These are phyloP conservation scores for Scophthalmus maximus DNA, from an alignment of 2,113 vertebrate genomes.

Conservation along the genomic window DNA sequence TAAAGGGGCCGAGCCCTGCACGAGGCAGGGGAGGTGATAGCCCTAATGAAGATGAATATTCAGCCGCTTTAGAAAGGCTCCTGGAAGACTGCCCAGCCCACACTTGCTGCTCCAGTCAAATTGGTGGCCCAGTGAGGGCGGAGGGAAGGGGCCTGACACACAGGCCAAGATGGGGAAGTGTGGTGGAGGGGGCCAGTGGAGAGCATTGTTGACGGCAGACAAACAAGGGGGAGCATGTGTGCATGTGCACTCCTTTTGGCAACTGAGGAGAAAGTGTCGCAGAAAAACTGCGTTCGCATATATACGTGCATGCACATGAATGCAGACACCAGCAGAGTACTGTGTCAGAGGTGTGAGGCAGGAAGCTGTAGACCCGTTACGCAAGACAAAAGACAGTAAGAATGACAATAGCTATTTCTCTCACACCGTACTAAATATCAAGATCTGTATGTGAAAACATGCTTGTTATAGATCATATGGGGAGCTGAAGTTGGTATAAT, in stretches of 20 bases:
- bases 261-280: constrained; percentile 25
- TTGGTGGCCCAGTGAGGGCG: constrained; percentile 78
- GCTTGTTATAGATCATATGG: not conserved
- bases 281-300: constrained; percentile 15
- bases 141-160: not conserved
- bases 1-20: constrained; percentile 75
- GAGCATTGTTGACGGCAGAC: constrained; percentile 42
- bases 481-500: too few relatives aligned
- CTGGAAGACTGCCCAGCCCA: constrained; percentile 81
- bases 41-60: constrained; percentile 89
- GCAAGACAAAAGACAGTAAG: too few relatives aligned
- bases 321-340: not conserved
- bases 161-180: constrained; percentile 22
- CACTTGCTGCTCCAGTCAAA: constrained; percentile 77
- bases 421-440: too few relatives aligned
- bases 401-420: too few relatives aligned
- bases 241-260: not conserved
- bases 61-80: constrained; percentile 79
- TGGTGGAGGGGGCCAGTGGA: not conserved
- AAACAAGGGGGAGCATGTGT: not conserved
- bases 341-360: not conserved
- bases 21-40: constrained; percentile 76
- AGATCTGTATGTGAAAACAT: not conserved
- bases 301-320: not conserved
- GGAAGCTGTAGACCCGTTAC: not conserved